Conservation (phyloP, 2,888 invertebrate species). For the Lamellibrachia satsuma region DNA sequence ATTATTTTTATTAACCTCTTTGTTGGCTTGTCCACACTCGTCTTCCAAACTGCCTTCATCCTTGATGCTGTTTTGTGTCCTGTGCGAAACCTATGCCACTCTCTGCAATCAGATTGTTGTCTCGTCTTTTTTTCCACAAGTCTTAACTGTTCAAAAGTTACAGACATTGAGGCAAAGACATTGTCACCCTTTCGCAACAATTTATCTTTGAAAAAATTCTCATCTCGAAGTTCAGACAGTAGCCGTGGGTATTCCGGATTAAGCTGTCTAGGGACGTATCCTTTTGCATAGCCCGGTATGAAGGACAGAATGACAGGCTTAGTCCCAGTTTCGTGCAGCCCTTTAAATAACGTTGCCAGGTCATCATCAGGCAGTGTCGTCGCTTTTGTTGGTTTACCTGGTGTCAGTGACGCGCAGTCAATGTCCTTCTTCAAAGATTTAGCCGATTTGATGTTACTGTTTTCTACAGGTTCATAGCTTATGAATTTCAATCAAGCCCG, state of each 20-base stretch:
- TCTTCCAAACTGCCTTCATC: slow-evolving; percentile 31
- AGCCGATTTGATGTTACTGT: not conserved
- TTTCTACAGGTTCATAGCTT: not conserved
- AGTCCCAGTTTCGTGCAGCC: not conserved
- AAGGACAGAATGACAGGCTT: not conserved
- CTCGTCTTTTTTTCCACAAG: slow-evolving; percentile 23
- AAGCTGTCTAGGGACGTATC: not conserved
- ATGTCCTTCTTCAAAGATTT: not conserved
- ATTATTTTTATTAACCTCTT: not conserved
- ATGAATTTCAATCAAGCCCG: not conserved
- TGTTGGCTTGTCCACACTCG: slow-evolving; percentile 24
- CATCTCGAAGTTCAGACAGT: not conserved
- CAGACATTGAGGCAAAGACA: not conserved
- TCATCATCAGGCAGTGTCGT: not conserved
- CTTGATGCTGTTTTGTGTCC: slow-evolving; percentile 36
- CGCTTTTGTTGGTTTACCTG: not conserved
- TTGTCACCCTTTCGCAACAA: not conserved
- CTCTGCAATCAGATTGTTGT: slow-evolving; percentile 23
- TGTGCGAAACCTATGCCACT: slow-evolving; percentile 34
- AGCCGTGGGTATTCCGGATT: not conserved
- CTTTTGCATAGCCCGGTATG: not conserved
- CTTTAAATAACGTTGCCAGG: not conserved
- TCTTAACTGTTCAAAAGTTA: not conserved
- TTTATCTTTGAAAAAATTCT: not conserved
- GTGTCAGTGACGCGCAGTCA: not conserved